These are phyloP conservation scores for Pavo muticus DNA, from an alignment of 2,113 vertebrate species.

Conservation along the genomic window DNA sequence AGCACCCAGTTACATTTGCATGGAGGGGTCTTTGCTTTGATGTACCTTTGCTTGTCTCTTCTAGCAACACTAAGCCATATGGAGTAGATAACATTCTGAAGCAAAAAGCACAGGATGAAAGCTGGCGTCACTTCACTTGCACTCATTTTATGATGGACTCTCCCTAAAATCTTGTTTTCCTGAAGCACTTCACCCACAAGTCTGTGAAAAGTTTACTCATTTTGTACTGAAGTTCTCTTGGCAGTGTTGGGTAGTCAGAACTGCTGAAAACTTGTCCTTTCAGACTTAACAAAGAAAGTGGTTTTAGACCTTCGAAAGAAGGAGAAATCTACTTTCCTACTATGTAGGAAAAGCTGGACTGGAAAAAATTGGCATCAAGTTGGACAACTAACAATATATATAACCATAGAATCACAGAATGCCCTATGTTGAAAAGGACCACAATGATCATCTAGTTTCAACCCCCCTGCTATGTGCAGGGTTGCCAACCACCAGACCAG, in stretches of 20 bases:
- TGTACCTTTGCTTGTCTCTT: background rate
- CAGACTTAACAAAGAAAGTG: background rate
- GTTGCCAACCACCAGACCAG: too few relatives aligned
- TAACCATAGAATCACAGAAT: too few relatives aligned
- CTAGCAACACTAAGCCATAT: background rate
- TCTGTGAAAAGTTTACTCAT: background rate
- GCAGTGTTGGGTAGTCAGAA: background rate
- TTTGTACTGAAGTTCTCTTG: background rate
- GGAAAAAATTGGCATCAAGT: background rate
- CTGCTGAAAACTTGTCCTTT: background rate
- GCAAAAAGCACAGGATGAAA: background rate
- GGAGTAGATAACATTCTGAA: background rate
- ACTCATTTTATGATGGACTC: background rate
- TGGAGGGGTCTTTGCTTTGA: background rate
- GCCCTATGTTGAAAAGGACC: too few relatives aligned
- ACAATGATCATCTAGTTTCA: too few relatives aligned
- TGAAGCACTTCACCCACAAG: background rate
- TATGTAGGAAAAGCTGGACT: background rate
- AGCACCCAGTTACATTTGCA: background rate
- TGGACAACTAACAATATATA: too few relatives aligned
- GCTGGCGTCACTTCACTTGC: background rate
- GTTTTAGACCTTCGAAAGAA: background rate
- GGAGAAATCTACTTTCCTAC: background rate
- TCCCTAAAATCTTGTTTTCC: background rate
- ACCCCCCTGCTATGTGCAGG: too few relatives aligned